Evolutionary conservation across 2,797 vertebrate species (phyloP).

Genomic region (Syngnathus acus): DNA sequence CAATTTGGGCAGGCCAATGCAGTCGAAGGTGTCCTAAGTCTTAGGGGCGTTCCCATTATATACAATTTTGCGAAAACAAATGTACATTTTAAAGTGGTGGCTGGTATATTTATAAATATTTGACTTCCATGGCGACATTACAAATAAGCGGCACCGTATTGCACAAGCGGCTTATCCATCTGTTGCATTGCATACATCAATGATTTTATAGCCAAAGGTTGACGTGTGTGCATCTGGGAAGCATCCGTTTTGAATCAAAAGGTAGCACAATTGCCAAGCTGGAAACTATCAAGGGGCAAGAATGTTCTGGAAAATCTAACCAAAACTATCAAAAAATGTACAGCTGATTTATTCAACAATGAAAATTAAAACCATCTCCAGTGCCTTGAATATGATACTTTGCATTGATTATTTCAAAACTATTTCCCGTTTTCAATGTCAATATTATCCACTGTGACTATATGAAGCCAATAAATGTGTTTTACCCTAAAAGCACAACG

Average conservation of each 20-base stretch:
- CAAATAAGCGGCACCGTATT: neutral
- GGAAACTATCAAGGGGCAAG: neutral
- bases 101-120: slow-evolving; percentile 21
- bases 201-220: slow-evolving; percentile 4
- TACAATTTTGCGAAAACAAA: neutral
- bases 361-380: neutral
- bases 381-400: neutral
- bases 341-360: neutral
- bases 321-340: slow-evolving; percentile 3
- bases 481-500: neutral
- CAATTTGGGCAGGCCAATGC: too few relatives aligned
- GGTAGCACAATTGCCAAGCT: slow-evolving; percentile 3
- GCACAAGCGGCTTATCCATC: neutral
- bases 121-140: slow-evolving; percentile 5
- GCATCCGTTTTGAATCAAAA: slow-evolving; percentile 7
- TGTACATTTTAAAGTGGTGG: neutral
- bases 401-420: neutral
- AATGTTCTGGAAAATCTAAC: neutral
- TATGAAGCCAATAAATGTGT: neutral
- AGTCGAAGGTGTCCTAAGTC: too few relatives aligned
- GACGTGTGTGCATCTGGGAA: slow-evolving; percentile 15
- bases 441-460: neutral
- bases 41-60: neutral
- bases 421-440: neutral
- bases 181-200: slow-evolving; percentile 10